Evolutionary conservation across 2,113 vertebrate genomes (phyloP).

Genomic region (Lagopus leucura): DNA sequence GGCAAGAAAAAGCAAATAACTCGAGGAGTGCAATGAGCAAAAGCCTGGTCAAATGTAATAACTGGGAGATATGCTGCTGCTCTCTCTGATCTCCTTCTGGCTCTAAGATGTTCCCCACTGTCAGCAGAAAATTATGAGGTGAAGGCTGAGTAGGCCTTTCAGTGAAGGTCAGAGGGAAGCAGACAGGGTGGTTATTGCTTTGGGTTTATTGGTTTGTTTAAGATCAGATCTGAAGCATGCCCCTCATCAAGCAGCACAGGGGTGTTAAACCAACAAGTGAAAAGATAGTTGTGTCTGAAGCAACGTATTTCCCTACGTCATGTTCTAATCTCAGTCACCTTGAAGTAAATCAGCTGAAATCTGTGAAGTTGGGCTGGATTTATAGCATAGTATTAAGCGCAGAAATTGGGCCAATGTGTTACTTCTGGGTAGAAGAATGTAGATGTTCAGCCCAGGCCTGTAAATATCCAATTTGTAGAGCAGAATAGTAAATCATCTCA

Average conservation of each 20-base stretch:
- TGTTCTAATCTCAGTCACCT: neutral
- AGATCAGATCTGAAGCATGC: neutral
- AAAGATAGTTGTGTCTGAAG: neutral
- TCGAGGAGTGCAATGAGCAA: neutral
- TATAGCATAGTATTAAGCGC: neutral
- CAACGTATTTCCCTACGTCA: neutral
- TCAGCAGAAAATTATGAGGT: neutral
- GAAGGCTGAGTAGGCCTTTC: neutral
- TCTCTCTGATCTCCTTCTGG: neutral
- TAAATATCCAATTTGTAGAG: neutral
- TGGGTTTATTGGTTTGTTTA: neutral
- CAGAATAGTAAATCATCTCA: neutral
- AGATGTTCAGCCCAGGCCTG: neutral
- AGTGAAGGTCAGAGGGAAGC: neutral
- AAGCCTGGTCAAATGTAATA: neutral
- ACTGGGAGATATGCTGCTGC: neutral
- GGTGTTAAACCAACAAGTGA: neutral
- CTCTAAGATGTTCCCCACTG: neutral
- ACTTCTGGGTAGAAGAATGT: neutral
- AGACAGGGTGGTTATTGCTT: neutral
- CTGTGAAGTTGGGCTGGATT: neutral
- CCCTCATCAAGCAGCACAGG: neutral
- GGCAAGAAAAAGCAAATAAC: neutral
- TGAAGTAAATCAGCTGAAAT: neutral
- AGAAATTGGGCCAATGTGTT: neutral